Conservation (phyloP, 2,888 invertebrate species). For the Cacoxenus indagator region DNA sequence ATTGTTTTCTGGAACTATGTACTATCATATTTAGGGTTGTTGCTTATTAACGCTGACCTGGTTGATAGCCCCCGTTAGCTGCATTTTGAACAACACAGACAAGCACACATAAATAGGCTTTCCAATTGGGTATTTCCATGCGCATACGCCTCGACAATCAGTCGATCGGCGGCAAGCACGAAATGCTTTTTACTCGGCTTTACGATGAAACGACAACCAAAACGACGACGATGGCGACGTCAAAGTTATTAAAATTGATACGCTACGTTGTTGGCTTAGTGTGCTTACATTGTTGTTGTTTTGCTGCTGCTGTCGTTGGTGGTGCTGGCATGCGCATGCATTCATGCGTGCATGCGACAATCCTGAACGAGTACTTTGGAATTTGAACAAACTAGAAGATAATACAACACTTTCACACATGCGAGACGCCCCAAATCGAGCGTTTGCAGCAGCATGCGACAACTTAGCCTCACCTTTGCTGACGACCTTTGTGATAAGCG, state of each 20-base stretch:
- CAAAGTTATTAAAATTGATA: conserved; percentile 18
- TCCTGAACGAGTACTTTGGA: not conserved
- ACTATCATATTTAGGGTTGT: no score
- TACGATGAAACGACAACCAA: no score
- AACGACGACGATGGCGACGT: not conserved
- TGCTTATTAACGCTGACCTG: no score
- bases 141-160: not conserved
- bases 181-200: not conserved
- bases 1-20: no score
- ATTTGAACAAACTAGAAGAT: not conserved
- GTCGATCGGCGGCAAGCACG: not conserved
- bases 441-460: not conserved
- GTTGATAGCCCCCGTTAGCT: no score
- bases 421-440: not conserved
- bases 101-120: not conserved
- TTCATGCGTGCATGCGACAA: conserved; percentile 21
- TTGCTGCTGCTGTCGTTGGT: conserved; percentile 21
- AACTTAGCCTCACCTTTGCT: conserved; percentile 34
- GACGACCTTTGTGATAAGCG: conserved; percentile 46
- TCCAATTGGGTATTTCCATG: conserved; percentile 3
- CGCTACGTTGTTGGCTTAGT: conserved; percentile 1
- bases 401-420: not conserved
- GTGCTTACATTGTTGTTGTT: conserved; percentile 12
- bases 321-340: conserved; percentile 26
- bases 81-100: not conserved